Conservation (phyloP, 2,888 invertebrate genomes). For the Sthenelais limicola region DNA sequence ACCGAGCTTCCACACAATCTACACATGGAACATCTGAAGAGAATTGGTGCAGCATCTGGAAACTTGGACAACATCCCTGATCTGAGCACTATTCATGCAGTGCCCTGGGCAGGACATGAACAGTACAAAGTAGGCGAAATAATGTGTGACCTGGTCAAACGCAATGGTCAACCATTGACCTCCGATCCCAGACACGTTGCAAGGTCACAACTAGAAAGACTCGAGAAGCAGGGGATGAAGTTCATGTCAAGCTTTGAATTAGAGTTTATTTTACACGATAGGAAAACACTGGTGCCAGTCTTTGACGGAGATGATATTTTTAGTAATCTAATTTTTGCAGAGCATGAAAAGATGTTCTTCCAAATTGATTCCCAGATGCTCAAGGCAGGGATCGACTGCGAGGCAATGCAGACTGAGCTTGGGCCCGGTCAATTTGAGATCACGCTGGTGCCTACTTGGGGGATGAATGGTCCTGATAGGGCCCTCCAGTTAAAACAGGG, state of each 20-base stretch:
- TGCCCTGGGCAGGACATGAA: conserved; percentile 21
- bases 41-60: neutral
- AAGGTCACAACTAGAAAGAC: neutral
- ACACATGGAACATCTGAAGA: neutral
- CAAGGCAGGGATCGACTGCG: conserved; percentile 23
- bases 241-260: conserved; percentile 28
- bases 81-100: neutral
- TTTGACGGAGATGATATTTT: conserved; percentile 26
- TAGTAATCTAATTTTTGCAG: conserved; percentile 3
- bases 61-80: conserved; percentile 12
- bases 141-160: neutral
- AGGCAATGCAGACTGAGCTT: conserved; percentile 25
- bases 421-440: conserved; percentile 43
- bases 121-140: conserved; percentile 27
- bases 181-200: conserved; percentile 2
- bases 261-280: conserved; percentile 10
- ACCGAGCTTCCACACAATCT: neutral
- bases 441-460: conserved; percentile 23
- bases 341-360: conserved; percentile 20
- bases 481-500: conserved; percentile 37
- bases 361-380: conserved; percentile 19
- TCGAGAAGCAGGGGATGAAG: neutral
- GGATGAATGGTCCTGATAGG: conserved; percentile 40
- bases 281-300: conserved; percentile 17
- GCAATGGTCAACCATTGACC: neutral